Conservation (phyloP, 2,888 invertebrate species). For the Tetragonula carbonaria region DNA sequence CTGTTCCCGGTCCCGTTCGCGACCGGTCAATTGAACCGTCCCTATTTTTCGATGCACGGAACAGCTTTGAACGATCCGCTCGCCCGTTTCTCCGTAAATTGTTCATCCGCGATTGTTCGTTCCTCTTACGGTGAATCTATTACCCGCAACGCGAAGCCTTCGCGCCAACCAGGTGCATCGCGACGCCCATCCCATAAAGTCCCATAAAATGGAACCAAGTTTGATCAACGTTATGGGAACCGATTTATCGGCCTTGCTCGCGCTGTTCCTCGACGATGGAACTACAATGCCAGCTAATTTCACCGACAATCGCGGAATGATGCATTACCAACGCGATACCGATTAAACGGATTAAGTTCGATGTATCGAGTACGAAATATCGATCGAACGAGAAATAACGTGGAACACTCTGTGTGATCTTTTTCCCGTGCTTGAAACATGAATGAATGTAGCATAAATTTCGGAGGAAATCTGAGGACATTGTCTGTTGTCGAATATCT, state of each 20-base stretch:
- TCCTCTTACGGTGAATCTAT: constrained; percentile 45
- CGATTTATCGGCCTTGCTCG: neutral
- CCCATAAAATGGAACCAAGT: constrained; percentile 7
- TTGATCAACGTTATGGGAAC: constrained; percentile 11
- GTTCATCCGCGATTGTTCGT: constrained; percentile 39
- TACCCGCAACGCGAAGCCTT: constrained; percentile 29
- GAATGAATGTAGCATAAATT: no score
- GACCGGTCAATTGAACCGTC: constrained; percentile 53
- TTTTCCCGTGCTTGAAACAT: no score
- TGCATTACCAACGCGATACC: no score
- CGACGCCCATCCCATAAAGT: constrained; percentile 16
- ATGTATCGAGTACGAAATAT: no score
- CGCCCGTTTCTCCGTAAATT: constrained; percentile 38
- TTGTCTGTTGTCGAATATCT: no score
- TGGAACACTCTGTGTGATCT: no score
- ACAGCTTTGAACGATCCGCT: constrained; percentile 36
- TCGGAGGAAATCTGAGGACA: no score
- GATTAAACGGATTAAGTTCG: no score
- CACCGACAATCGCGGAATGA: neutral
- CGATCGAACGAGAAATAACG: no score
- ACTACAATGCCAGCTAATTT: no score
- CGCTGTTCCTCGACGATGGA: neutral
- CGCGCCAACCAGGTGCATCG: constrained; percentile 29
- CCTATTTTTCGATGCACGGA: constrained; percentile 34
- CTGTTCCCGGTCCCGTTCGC: constrained; percentile 40